Base-by-base conservation (phyloP, 2,888 invertebrate genomes). In the Tenthredo distinguenda region DNA sequence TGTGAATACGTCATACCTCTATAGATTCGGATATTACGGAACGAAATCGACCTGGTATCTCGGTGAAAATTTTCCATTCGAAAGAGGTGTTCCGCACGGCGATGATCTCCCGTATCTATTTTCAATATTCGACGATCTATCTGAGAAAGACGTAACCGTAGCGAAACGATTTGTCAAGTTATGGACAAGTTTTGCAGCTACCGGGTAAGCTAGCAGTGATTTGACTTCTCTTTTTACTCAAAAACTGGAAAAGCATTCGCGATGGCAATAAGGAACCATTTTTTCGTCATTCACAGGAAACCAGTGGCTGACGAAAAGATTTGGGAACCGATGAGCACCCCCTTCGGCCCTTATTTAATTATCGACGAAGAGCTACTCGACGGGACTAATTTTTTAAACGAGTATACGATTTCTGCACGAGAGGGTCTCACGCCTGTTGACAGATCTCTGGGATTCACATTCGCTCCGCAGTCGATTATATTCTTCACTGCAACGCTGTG, bases 131-230 rank as follows among this genome's bases (percentile, higher is more conserved):
- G 9, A 12, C 9, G 31, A 68, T 47, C 12, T 81, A 81, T 62
- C 79, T 0, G 43, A 65, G 15, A 7, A 65, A 15, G 83, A 83
- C 34, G 15, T 71, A 12, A 50, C 34, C 3, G 68, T 83, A 0
- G 65, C 68, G 1, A 83, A 83, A 68, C 40, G 83, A 26, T 26
- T 83, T 26, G 68, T 83, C 15, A 68, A 65, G n/a, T 50, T 83
- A 40, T 83, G 83, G 83, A 47, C 83, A 26, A 83, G 43, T 34
- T 83, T 83, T 18, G 94, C 92, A 40, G 91, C 89, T 15, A 87
- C 86, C 7, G 94, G 94, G 83, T 83, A 15, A 83, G 37, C 21
- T 21, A 7, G 62, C 26, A 4, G 12, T 12, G 12, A 62, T 62
- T 47, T 4, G 18, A 50, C 26, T 21, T 3, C 0, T 10, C 9